Base-by-base conservation (phyloP, 1,140 invertebrate genomes). In the Gyrodactylus salaris region DNA sequence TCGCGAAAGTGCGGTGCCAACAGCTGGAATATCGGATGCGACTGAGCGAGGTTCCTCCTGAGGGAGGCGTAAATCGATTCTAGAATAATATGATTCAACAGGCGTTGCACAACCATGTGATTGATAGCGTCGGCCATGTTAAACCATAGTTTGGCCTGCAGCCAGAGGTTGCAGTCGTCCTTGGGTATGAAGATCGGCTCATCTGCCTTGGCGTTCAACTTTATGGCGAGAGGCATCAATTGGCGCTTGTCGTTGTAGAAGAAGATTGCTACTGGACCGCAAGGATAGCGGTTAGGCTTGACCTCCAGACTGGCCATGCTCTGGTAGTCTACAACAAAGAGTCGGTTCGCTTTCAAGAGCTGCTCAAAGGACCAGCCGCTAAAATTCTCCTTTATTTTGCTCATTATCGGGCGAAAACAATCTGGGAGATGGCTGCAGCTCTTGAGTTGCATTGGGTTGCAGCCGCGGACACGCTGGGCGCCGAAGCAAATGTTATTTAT, bases 71-170 rank as follows among this genome's bases (percentile, higher is more conserved):
- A 77, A 16, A 83, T 77, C 0, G 80, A 80, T 76, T 84, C 83
- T 80, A 83, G 82, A 68, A 83, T 74, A 27, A 83, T 76, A 76
- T 83, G 83, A 20, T 75, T 76, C 80, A 82, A 81, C 75, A 83
- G 76, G 75, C 83, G 82, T 27, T 82, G 82, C 22, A 80, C 76
- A 25, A 81, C 79, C 74, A 83, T 81, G 75, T 83, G 83, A 72
- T 80, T 78, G 68, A 78, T 77, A 1, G 82, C 82, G 75, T 84
- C 83, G 2, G 81, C 80, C 74, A 81, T 81, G 77, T 83, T 83
- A 76, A 81, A 83, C 78, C 79, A 84, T 80, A 84, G 83, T 76
- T 84, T 84, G 0, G 82, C 82, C 74, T 81, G 74, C 69, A 83
- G 76, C 83, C 83, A 84, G 0, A 79, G 80, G 74, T 79, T 77